Evolutionary conservation across 2,797 vertebrate species (phyloP).

Genomic region (Coilia nasus): DNA sequence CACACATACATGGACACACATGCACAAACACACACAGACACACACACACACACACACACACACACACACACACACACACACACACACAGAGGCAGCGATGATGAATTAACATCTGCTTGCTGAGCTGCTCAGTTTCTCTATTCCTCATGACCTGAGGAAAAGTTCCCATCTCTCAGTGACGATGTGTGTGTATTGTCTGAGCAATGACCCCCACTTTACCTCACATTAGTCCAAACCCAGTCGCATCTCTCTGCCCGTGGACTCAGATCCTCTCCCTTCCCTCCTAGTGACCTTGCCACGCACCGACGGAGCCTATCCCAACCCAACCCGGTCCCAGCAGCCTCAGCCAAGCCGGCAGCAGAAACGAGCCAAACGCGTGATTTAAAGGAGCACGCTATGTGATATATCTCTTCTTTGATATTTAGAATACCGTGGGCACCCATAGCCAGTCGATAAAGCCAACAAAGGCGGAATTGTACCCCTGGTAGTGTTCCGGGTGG

Average conservation of each 20-base stretch:
- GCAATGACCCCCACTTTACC: conserved; percentile 23
- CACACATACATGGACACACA: neutral
- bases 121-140: neutral
- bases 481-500: conserved; percentile 62
- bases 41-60: neutral
- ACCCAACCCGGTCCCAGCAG: neutral
- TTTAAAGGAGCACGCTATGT: conserved; percentile 70
- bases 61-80: neutral
- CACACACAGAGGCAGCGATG: neutral
- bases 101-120: conserved; percentile 21
- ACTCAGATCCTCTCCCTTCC: conserved; percentile 26
- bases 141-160: conserved; percentile 5
- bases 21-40: neutral
- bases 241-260: neutral
- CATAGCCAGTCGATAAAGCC: conserved; percentile 70
- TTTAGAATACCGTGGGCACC: conserved; percentile 67
- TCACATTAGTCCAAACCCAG: conserved; percentile 13
- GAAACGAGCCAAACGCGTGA: conserved; percentile 70
- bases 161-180: neutral
- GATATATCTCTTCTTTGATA: conserved; percentile 76
- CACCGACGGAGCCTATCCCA: conserved; percentile 41
- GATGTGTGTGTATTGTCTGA: neutral
- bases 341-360: neutral
- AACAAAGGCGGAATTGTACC: conserved; percentile 70
- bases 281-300: conserved; percentile 46